Evolutionary conservation across 2,113 vertebrate species (phyloP).

Genomic region (rat (Rattus norvegicus)): GRCr8 NC_086039.1:60988501-60989000

Average conservation of each 20-base stretch:
- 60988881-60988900: not conserved
- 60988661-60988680: not conserved
- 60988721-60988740: not conserved
- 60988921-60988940: not conserved
- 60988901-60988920: not conserved
- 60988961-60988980: not conserved
- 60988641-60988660: not conserved
- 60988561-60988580: not conserved
- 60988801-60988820: not conserved
- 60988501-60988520: not conserved
- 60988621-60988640: not conserved
- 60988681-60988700: not conserved
- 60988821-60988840: not conserved
- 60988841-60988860: not conserved
- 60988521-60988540: not conserved
- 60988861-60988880: not conserved
- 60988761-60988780: slow-evolving; percentile 36
- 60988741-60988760: not conserved
- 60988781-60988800: not conserved
- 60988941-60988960: slow-evolving; percentile 11
- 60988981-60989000: not conserved
- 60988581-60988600: not conserved
- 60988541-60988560: slow-evolving; percentile 5
- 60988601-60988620: not conserved
- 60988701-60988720: not conserved